Base-by-base conservation (phyloP, 1,140 invertebrate species). In the Gonioctena quinquepunctata region DNA sequence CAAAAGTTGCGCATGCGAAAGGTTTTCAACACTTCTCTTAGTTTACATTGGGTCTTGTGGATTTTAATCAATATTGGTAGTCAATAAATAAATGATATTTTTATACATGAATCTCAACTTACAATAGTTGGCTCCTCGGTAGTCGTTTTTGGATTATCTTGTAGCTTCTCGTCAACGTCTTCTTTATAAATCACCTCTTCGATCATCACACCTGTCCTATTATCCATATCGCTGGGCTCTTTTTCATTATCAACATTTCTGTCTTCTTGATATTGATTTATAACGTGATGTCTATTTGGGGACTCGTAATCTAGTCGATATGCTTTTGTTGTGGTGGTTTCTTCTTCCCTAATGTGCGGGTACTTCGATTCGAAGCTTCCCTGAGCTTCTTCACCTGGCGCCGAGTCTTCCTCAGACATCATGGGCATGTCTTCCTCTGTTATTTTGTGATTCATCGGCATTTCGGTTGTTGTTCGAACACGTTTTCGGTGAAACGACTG, bases 321-420 rank as follows among this genome's bases (percentile, higher is more conserved):
- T 19, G 33, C 4, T 22, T 57, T 62, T 27, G 25, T n/a, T 13
- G 23, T 21, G 16, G 60, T 27, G 13, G 21, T 27, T 33, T 33
- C 23, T 1, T 6, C 25, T 16, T 64, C 42, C 62, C 13, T 25
- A n/a, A 3, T 42, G n/a, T 13, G 7, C n/a, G 22, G 48, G 61
- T 73, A n/a, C 70, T 60, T 71, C 22, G 19, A 57, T 48, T 63
- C 73, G 52, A 59, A 33, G 28, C 6, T 66, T 22, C 42, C 69
- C 60, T 57, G 54, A 66, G 26, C 22, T 42, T 70, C 71, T 61
- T 21, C 33, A 42, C 7, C 33, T 11, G 2, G 33, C 16, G 33
- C 33, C 1, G 65, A 52, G 61, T 70, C 68, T 22, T 70, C 71
- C 13, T 54, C 60, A 22, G 52, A 59, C 8, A 52, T 13, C 28